Percentiles rank a stretch among this genome's conserved stretches.
These are phyloP conservation scores for Alcedo quadribrachys DNA, from an alignment of 2,797 vertebrate species.

Conservation along the genomic window DNA sequence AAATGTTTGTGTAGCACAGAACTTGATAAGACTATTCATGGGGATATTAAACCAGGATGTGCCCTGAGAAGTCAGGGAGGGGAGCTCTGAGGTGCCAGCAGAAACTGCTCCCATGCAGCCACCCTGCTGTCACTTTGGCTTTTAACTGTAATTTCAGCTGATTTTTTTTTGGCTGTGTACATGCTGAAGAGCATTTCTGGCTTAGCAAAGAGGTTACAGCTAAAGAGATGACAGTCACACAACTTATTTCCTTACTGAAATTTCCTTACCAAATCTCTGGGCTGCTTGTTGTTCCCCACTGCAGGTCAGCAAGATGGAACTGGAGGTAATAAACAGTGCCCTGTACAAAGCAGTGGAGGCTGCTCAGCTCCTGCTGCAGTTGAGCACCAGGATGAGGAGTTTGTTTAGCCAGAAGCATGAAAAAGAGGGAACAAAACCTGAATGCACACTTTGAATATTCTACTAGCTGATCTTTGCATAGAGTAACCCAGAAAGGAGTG, in stretches of 20 bases:
- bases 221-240: constrained; percentile 74
- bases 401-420: neutral
- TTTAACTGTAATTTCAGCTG: constrained; percentile 65
- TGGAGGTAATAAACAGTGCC: neutral
- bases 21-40: too few species aligned
- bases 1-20: neutral
- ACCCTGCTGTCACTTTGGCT: neutral
- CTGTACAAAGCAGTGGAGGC: neutral
- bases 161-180: constrained; percentile 29
- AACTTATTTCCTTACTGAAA: neutral
- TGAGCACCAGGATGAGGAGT: neutral
- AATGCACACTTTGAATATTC: neutral
- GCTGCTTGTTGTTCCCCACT: neutral
- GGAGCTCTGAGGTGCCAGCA: neutral
- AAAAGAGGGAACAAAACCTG: constrained; percentile 11
- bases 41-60: constrained; percentile 5
- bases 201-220: constrained; percentile 35
- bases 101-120: neutral
- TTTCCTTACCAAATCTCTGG: neutral
- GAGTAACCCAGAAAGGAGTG: neutral
- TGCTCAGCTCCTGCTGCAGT: neutral
- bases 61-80: constrained; percentile 49
- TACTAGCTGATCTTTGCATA: constrained; percentile 2
- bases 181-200: neutral
- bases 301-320: neutral